These are phyloP conservation scores for Trichacis sp. DNA, from an alignment of 2,888 invertebrate genomes.

Conservation along the genomic window DNA sequence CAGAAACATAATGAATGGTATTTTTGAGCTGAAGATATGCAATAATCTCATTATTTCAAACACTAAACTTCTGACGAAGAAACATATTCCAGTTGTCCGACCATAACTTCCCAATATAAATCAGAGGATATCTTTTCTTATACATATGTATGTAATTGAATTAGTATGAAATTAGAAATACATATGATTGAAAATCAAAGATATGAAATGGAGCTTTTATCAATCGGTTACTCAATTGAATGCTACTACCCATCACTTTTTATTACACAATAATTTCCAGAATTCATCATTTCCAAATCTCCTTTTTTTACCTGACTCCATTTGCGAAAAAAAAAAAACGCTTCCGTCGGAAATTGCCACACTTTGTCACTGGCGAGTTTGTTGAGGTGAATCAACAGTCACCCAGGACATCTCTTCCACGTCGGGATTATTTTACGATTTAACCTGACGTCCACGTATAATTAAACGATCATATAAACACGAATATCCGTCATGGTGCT, in stretches of 20 bases:
- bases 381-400: not conserved
- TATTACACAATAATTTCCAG: not conserved
- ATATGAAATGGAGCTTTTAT: not conserved
- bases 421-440: slow-evolving; percentile 1
- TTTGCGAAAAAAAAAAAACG: not conserved
- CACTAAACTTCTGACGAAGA: no score
- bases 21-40: no score
- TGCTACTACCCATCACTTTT: slow-evolving; percentile 6
- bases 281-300: not conserved
- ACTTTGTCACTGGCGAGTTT: not conserved
- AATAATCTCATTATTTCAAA: no score
- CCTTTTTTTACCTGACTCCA: not conserved
- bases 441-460: not conserved
- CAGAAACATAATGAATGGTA: no score
- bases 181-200: no score
- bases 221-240: not conserved
- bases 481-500: no score
- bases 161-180: no score
- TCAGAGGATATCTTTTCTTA: no score
- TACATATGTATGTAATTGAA: no score
- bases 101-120: no score
- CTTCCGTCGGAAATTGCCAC: not conserved
- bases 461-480: not conserved
- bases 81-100: no score
- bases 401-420: not conserved